These are phyloP conservation scores for Spongilla lacustris DNA, from an alignment of 37 sponge, comb jelly and placozoan species.

Conservation along the genomic window DNA sequence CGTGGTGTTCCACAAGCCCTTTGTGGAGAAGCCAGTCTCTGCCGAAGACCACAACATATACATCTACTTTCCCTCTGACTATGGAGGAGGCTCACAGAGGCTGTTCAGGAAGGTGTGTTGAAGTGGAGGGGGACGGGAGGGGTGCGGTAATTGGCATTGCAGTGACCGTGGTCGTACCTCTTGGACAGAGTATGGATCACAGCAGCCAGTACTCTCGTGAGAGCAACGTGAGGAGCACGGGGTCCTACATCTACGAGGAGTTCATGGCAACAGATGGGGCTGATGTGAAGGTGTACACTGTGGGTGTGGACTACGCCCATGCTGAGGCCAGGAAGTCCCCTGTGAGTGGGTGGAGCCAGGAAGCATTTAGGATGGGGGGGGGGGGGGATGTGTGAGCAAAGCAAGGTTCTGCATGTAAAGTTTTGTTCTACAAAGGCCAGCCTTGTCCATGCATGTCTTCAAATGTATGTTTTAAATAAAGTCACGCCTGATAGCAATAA, in stretches of 20 bases:
- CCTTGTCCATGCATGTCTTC: too few relatives aligned
- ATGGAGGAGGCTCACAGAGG: constrained; percentile 90
- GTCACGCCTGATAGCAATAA: too few relatives aligned
- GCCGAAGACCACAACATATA: constrained; percentile 93
- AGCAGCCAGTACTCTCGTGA: constrained; percentile 80
- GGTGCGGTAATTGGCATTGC: too few relatives aligned
- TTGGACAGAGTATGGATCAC: constrained; percentile 22
- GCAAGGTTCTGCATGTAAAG: too few relatives aligned
- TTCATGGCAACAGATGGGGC: constrained; percentile 95
- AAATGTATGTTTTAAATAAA: too few relatives aligned
- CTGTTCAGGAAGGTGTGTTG: constrained; percentile 88
- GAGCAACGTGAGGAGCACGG: constrained; percentile 62
- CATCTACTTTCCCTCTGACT: constrained; percentile 92
- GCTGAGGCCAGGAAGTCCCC: constrained; percentile 97
- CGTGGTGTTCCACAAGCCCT: constrained; percentile 86
- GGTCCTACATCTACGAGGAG: constrained; percentile 95
- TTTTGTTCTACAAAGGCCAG: too few relatives aligned
- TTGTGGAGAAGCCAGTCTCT: constrained; percentile 94
- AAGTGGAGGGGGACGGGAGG: not conserved
- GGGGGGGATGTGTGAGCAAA: too few relatives aligned
- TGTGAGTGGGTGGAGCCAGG: constrained; percentile 48
- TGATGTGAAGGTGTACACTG: constrained; percentile 97
- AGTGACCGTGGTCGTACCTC: too few relatives aligned
- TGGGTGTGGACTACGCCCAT: constrained; percentile 95
- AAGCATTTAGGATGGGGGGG: too few relatives aligned